A percentile compares a stretch with the other conserved stretches of the same genome.
phyloP scores from a whole-genome alignment of 2,113 vertebrate species.

The Columba livia region DNA sequence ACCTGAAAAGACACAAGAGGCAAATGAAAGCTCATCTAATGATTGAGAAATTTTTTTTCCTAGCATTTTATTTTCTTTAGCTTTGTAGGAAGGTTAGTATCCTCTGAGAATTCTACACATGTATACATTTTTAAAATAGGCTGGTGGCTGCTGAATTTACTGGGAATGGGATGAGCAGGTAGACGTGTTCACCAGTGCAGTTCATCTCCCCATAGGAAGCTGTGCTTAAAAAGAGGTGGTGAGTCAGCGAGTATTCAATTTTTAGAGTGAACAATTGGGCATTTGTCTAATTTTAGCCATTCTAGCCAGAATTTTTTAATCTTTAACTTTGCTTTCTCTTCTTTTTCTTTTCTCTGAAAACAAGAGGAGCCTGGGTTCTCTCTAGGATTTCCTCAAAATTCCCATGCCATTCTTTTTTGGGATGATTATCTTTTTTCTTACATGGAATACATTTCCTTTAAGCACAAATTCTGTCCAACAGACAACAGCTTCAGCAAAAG shows the following conservation, averaged over 20 bases:
- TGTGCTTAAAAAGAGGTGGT: not conserved
- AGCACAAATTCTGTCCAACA: not conserved
- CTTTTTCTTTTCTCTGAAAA: not conserved
- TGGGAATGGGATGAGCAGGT: not conserved
- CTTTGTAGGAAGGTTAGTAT: not conserved
- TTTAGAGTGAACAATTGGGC: not conserved
- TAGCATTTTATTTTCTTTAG: not conserved
- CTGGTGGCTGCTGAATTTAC: not conserved
- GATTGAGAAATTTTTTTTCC: not conserved
- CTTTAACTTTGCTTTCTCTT: not conserved
- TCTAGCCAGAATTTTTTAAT: not conserved
- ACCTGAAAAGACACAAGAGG: not conserved
- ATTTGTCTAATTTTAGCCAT: not conserved
- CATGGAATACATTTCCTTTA: not conserved
- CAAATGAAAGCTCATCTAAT: not conserved
- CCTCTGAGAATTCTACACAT: not conserved
- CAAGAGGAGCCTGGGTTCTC: not conserved
- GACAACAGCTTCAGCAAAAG: not conserved
- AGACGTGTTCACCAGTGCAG: not conserved
- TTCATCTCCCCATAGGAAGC: not conserved
- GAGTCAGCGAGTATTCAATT: not conserved
- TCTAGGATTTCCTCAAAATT: not conserved
- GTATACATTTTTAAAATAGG: not conserved
- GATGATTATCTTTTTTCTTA: not conserved
- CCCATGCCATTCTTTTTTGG: too few species aligned